phyloP scores from a whole-genome alignment of 1,140 invertebrate species.

The Drosophila kikkawai region DNA sequence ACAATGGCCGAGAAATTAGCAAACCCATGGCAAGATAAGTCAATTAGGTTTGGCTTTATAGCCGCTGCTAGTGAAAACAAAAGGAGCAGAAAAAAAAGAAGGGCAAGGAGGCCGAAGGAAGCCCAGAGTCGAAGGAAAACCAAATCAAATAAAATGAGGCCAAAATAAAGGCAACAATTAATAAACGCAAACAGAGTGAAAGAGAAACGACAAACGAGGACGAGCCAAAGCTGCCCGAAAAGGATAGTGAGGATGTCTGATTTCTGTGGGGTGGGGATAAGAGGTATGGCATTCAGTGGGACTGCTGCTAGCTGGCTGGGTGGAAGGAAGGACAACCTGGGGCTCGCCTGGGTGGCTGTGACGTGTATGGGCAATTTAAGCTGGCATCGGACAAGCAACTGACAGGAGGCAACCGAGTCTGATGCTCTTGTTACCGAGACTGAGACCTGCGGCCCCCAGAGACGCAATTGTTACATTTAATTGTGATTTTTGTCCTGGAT shows the following conservation, averaged over 20 bases:
- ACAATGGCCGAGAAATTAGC: constrained; percentile 82
- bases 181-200: constrained; percentile 76
- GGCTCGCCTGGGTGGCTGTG: constrained; percentile 44
- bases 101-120: constrained; percentile 12
- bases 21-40: constrained; percentile 82
- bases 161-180: constrained; percentile 81
- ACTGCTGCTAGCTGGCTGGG: background rate
- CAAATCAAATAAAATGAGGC: constrained; percentile 83
- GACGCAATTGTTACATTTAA: constrained; percentile 83
- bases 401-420: constrained; percentile 54
- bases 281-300: constrained; percentile 2
- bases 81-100: constrained; percentile 50
- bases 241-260: constrained; percentile 23
- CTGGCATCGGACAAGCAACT: constrained; percentile 81
- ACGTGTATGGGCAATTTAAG: constrained; percentile 83
- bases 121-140: constrained; percentile 60
- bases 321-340: constrained; percentile 22
- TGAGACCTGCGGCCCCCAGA: constrained; percentile 67
- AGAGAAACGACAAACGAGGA: constrained; percentile 52
- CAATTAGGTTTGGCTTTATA: constrained; percentile 84
- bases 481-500: constrained; percentile 77
- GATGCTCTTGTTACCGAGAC: constrained; percentile 45
- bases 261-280: constrained; percentile 15
- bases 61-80: constrained; percentile 67
- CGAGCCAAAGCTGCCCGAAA: constrained; percentile 61